Conservation (phyloP, 2,113 vertebrate species). For the Himantopus leucocephalus region DNA sequence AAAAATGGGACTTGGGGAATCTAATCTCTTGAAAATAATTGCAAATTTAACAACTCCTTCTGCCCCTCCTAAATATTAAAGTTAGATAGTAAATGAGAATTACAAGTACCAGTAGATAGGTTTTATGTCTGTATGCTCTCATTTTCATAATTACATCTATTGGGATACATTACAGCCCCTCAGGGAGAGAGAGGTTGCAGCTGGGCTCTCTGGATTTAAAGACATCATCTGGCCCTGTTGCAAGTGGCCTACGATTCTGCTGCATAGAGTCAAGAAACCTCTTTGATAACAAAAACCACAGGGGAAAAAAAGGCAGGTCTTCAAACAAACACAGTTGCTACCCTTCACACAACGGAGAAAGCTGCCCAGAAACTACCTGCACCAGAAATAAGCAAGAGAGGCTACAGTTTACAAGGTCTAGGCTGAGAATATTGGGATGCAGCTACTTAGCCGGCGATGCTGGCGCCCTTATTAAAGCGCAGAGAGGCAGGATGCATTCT, state of each 20-base stretch:
- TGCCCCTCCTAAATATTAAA: neutral
- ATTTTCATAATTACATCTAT: neutral
- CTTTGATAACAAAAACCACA: neutral
- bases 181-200: neutral
- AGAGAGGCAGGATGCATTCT: neutral
- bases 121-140: neutral
- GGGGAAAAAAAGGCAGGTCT: neutral
- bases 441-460: neutral
- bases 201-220: neutral
- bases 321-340: neutral
- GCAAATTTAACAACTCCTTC: neutral
- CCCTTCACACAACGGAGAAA: neutral
- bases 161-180: neutral
- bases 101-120: neutral
- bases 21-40: neutral
- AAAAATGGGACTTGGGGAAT: neutral
- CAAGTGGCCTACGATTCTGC: neutral
- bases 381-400: neutral
- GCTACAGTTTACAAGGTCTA: neutral
- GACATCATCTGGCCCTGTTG: neutral
- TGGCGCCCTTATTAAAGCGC: neutral
- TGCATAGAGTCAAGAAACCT: neutral
- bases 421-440: neutral
- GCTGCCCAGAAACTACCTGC: neutral
- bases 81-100: neutral